phyloP scores from a whole-genome alignment of 2,113 vertebrate genomes.

The Sylvicapra grimmia region DNA sequence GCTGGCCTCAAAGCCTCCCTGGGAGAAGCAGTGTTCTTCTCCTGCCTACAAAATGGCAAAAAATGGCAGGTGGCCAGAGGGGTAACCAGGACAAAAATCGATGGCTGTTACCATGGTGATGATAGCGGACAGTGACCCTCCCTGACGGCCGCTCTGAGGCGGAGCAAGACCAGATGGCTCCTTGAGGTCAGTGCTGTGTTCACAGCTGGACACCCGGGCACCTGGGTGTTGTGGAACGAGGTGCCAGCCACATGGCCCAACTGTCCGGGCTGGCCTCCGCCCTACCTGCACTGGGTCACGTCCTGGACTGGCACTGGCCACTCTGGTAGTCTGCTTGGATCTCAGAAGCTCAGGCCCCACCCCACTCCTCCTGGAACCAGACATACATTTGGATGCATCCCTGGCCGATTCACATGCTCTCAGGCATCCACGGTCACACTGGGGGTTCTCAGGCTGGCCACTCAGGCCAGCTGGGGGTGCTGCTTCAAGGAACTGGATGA shows the following conservation, averaged over 20 bases:
- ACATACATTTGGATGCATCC: neutral
- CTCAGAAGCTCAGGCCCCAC: neutral
- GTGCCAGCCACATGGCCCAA: neutral
- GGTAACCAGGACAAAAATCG: neutral
- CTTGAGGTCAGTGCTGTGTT: neutral
- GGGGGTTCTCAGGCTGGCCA: rapidly evolving
- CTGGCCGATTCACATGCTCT: rapidly evolving
- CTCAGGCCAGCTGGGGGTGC: neutral
- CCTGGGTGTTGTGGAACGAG: rapidly evolving
- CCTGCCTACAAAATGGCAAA: neutral
- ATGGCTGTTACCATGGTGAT: conserved; percentile 18
- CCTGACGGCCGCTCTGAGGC: neutral
- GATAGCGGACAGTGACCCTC: neutral
- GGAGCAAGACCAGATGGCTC: neutral
- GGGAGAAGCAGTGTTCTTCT: neutral
- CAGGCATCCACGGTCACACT: neutral
- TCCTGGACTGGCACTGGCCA: rapidly evolving
- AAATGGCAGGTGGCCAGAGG: neutral
- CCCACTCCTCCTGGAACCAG: neutral
- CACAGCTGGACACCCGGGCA: neutral
- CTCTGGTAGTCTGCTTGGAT: too few species aligned
- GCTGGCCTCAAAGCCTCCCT: neutral
- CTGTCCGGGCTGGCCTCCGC: rapidly evolving
- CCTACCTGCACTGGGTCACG: rapidly evolving
- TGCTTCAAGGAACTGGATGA: neutral